Evolutionary conservation across 2,113 vertebrate genomes (phyloP), one percentile per base, ranked within the genome.

Genomic region (Odontophorus gujanensis): DNA sequence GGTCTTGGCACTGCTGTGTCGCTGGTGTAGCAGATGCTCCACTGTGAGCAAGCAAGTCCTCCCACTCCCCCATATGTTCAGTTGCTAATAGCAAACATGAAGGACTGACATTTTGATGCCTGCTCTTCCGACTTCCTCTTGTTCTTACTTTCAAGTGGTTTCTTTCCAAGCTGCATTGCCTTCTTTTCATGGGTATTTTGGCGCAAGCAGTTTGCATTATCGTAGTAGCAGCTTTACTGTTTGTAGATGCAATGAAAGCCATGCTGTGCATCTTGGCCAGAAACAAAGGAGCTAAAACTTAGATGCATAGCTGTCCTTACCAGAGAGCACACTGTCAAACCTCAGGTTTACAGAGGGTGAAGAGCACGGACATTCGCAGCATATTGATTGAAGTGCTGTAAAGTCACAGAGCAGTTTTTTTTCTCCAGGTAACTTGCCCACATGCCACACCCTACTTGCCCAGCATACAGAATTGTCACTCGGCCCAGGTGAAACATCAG

Each of bases 1-100:
- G 75, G 78, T 62, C 40, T 36, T 38, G 3, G 45, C 68, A 72
- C 34, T 72, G 72, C 50, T 77, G 75, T 2, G 2, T 13, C 45
- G 71, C 85, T 87, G 80, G 63, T 42, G 59, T 71, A 95, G 80
- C 75, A 92, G 75, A 81, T 74, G 87, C 91, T 93, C 48, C 47
- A 9, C 76, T 74, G 62, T 1, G 9, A 93, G 57, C 48, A 72
- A 59, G 61, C 67, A 67, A 77, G 30, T 63, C 48, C 72, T 94
- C 63, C 74, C 40, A 79, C 88, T 69, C n/a, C 53, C 55, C 63
- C 55, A 36, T 85, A 78, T 68, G 63, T 89, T 93, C 11, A 1
- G 20, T 59, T 89, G 72, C 45, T 80, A 91, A 69, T 51, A 91
- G 73, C 82, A 90, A 45, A 77, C 61, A 84, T 34, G 89, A 92